Base-by-base conservation (phyloP, 2,888 invertebrate genomes). In the Drosophila greeni region DNA sequence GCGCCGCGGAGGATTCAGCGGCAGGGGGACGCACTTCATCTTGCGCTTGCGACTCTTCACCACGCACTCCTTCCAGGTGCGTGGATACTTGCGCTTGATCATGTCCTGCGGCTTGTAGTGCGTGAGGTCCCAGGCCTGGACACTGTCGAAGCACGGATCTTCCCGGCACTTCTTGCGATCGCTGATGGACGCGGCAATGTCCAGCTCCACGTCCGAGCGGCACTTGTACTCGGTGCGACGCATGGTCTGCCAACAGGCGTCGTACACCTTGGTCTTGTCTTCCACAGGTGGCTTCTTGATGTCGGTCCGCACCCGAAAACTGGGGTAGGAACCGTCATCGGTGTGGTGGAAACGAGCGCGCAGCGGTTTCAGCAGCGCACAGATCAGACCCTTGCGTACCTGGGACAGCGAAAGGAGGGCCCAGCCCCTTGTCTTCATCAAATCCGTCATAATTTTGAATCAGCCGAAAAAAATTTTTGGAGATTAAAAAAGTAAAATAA, bases 161-260 rank as follows among this genome's bases (percentile, higher is more conserved):
- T 0, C 0, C 0, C 73, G 11, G 16, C 80, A 81, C 3, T 20
- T 31, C 24, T 68, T 80, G 0, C 23, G 37, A 0, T 43, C 31
- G 14, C 62, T 24, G 0, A 81, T 58, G 7, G 82, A 82, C 0
- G 66, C 1, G 1, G 61, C 59, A 0, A 82, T 8, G 14, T 56
- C 11, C n/a, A 74, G 70, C 14, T 84, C 83, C 0, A 70, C 65
- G 24, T 80, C 77, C 0, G 75, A 73, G 11, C 81, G 85, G 23
- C 81, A 81, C 12, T 76, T 80, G 55, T 54, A 81, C 24, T 84
- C 83, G 0, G 80, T 58, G 3, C 85, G 73, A 0, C 85, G 74
- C 6, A 76, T 16, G 0, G 81, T 57, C 12, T 75, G 73, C 85
- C 81, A 84, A 16, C 81, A 81, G 0, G 75, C 65, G 1, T 70